phyloP scores from a whole-genome alignment of 2,113 vertebrate species.

The Strix aluco region DNA sequence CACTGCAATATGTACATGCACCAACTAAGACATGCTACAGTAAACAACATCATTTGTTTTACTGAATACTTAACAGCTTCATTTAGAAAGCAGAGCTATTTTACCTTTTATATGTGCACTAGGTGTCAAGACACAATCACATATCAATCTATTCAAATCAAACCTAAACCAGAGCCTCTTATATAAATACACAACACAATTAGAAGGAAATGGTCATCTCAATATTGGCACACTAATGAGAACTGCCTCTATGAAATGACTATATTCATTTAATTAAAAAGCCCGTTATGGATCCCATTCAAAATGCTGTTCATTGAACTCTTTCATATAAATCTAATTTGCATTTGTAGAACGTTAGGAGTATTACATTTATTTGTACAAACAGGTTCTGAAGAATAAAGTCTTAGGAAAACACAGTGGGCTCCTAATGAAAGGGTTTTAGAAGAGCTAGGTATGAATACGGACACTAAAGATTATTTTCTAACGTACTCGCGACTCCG shows the following conservation, averaged over 20 bases:
- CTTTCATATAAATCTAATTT: slow-evolving; percentile 72
- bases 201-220: slow-evolving; percentile 74
- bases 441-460: not conserved
- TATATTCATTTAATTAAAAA: slow-evolving; percentile 82
- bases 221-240: slow-evolving; percentile 69
- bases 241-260: slow-evolving; percentile 73
- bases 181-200: slow-evolving; percentile 61
- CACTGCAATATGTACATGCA: not conserved
- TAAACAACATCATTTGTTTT: not conserved
- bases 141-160: slow-evolving; percentile 71
- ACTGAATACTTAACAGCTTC: slow-evolving; percentile 9
- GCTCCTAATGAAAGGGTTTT: not conserved
- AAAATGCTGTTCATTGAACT: slow-evolving; percentile 69
- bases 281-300: slow-evolving; percentile 70
- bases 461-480: not conserved
- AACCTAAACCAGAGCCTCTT: slow-evolving; percentile 52
- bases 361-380: slow-evolving; percentile 50
- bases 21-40: not conserved
- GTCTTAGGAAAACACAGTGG: slow-evolving; percentile 5
- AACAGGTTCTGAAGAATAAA: slow-evolving; percentile 59
- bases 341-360: slow-evolving; percentile 54
- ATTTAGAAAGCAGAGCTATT: not conserved
- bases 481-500: not conserved
- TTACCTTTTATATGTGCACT: not conserved
- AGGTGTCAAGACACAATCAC: slow-evolving; percentile 39